phyloP scores from a whole-genome alignment of 2,888 invertebrate genomes.

The Synanthedon tipuliformis region DNA sequence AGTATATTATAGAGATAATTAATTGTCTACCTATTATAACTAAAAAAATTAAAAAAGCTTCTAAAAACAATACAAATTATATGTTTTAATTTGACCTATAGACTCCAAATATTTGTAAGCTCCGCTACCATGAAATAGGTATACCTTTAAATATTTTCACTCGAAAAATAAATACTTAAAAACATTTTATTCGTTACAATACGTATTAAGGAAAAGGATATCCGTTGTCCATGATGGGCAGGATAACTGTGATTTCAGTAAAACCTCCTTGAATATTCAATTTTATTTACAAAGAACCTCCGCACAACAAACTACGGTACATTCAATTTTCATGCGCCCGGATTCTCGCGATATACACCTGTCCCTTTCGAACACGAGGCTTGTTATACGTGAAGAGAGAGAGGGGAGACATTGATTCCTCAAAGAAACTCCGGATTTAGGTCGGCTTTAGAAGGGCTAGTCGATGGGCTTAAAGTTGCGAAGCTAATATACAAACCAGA shows the following conservation, averaged over 20 bases:
- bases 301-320: constrained; percentile 30
- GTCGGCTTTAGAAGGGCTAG: constrained; percentile 23
- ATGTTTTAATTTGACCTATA: too few relatives aligned
- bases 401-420: constrained; percentile 21
- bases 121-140: too few relatives aligned
- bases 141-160: too few relatives aligned
- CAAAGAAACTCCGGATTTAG: constrained; percentile 35
- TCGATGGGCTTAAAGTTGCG: constrained; percentile 37
- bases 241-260: constrained; percentile 54
- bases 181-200: constrained; percentile 2
- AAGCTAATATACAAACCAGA: constrained; percentile 22
- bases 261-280: constrained; percentile 62
- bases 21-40: too few relatives aligned
- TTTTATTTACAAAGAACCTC: constrained; percentile 58
- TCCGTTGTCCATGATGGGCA: constrained; percentile 27
- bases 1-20: too few relatives aligned
- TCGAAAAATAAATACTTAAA: too few relatives aligned
- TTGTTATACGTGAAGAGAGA: constrained; percentile 9
- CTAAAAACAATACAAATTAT: too few relatives aligned
- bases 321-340: constrained; percentile 44
- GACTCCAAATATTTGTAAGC: too few relatives aligned
- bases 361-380: constrained; percentile 10
- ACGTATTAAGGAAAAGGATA: constrained; percentile 19
- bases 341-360: constrained; percentile 8
- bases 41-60: too few relatives aligned